Base-by-base conservation (phyloP, 2,888 invertebrate genomes). In the Kryphioiulus occultus region DNA sequence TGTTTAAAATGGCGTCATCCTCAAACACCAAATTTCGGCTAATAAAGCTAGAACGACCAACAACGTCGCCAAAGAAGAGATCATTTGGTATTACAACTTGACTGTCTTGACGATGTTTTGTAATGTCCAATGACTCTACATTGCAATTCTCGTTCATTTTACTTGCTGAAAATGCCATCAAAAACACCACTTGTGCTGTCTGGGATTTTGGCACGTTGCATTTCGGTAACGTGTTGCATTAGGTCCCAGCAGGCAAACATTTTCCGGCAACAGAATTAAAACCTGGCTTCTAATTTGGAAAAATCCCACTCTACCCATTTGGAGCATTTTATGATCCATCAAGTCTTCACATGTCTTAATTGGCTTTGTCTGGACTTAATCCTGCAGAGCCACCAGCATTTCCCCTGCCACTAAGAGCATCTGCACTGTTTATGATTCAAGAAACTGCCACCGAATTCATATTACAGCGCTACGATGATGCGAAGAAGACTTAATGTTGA, bases 321-420 rank as follows among this genome's bases (percentile, higher is more conserved):
- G 78, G 22, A 78, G 5, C 78, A 30, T 26, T 78, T 78, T 30
- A 22, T 26, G 22, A 3, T 10, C 22, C 53, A n/a, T 26, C 78
- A n/a, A n/a, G 10, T 15, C 30, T 78, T 78, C 22, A 15, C 30
- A 30, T 1, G 10, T 30, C 12, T 10, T 78, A 78, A 78, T 78
- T 78, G 78, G 30, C 78, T 78, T 78, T 78, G 78, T 78, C 78
- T 78, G 78, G 22, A 1, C 30, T 7, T 78, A 78, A 78, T 78
- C 30, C 78, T 30, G 78, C 78, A 22, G 30, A 9, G 30, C 26
- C 9, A 78, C 78, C 30, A 5, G 9, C 30, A 30, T 78, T 59
- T 12, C 30, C 78, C 78, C 15, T 30, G 5, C 30, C 10, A 30
- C 12, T 30, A 78, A 78, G 22, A 15, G 30, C 22, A 68, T 0